Base-by-base conservation (phyloP, 2,113 vertebrate genomes). In the Sminthopsis crassicaudata region DNA sequence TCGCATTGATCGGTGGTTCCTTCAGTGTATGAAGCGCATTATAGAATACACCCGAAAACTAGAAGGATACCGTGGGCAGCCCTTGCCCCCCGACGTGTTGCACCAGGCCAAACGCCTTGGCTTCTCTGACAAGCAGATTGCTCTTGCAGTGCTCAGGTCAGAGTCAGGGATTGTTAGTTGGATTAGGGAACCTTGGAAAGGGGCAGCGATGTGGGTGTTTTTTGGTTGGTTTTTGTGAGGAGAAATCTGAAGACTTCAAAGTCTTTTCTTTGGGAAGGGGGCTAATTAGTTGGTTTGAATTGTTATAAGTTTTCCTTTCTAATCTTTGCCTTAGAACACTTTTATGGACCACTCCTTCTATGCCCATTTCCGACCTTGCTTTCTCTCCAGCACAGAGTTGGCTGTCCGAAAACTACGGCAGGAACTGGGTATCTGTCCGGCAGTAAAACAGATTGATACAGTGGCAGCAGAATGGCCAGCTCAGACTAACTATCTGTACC, bases 121-220 rank as follows among this genome's bases (percentile, higher is more conserved):
- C 93, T 99, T 99, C 98, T 99, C 99, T 0, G 99, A 99, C 98
- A 99, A 99, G 98, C 99, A 99, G 98, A 99, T 99, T 22, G 99
- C 99, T 0, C 97, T 98, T 46, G 99, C 99, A 0, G 99, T 99
- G 42, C 99, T 99, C 98, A 99, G 99, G 99, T 99, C 50, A 76
- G 95, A 92, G 89, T 42, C 89, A 42, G 0, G 0, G n/a, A 54
- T 88, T 67, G 90, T 36, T 92, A 48, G 11, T 36, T 19, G 11
- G 91, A 91, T 22, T 53, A 46, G 94, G 50, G 89, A 53, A 24
- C 88, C 55, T 93, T 46, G 16, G 16, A 42, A 36, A n/a, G n/a
- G 42, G 6, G 42, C 0, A 7, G n/a, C 4, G 30, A 19, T 30
- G 14, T 27, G 6, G 22, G 27, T 10, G 48, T 67, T 67, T 36